Evolutionary conservation across 2,797 vertebrate species (phyloP), one percentile per base, ranked within the genome.

Genomic region (Tolypeutes matacus): DNA sequence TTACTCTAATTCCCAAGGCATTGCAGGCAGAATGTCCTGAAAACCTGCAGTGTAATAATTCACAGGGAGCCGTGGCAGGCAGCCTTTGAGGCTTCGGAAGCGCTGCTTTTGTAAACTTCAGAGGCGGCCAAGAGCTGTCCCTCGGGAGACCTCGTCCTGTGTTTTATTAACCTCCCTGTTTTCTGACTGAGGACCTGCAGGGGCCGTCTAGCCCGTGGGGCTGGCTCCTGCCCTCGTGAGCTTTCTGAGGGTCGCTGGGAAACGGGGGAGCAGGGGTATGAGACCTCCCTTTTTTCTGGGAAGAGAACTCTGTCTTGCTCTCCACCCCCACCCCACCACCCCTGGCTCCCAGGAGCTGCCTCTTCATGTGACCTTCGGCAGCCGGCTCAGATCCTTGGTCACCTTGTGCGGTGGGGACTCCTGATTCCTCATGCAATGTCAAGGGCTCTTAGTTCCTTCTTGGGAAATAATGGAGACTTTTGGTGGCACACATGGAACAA

Each of bases 11-110:
- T 91, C 97, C 96, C 31, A 6, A 97, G 96, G 67, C 80, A 60
- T 25, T 91, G 78, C 91, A n/a, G 58, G 53, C 10, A 65, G 93
- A 96, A 91, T 89, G 91, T 96, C 86, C 96, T 92, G 81, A 77
- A 91, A 94, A 96, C 97, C 96, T 96, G 93, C 78, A 82, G 73
- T 89, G 13, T 93, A 96, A 89, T 92, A 97, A 97, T 81, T 98
- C 42, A 49, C 21, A 2, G 85, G 58, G 86, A 92, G 91, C 95
- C 21, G 13, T 64, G 96, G 84, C 91, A 95, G 75, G 64, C 65
- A 89, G 65, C 70, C 76, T 91, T 27, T 69, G 60, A 95, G 90
- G 97, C 95, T 36, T 86, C 75, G 9, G 91, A 97, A 78, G 15
- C 5, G 12, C 89, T 84, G 92, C 82, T 65, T 86, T 93, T 92